A percentile compares a stretch with the other conserved stretches of the same genome.
Evolutionary conservation across 2,113 vertebrate genomes (phyloP).

Genomic region (Thomomys bottae): DNA sequence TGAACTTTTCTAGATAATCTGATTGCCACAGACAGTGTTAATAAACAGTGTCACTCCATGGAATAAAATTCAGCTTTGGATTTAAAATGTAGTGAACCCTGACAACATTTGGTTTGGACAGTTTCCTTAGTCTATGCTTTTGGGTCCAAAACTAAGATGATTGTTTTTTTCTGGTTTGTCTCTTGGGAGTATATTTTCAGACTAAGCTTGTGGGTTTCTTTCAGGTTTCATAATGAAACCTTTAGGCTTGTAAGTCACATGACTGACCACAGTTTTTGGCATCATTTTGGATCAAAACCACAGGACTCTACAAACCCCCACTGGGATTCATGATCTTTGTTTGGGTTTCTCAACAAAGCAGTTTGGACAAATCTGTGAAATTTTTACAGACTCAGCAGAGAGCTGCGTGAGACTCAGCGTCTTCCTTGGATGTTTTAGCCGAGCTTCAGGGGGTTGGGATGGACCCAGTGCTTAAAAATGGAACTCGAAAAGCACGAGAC

Average conservation of each 20-base stretch:
- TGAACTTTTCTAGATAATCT: constrained; percentile 64
- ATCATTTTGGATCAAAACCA: constrained; percentile 70
- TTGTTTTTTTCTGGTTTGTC: constrained; percentile 60
- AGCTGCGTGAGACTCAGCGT: constrained; percentile 69
- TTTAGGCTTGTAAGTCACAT: constrained; percentile 75
- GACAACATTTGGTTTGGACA: constrained; percentile 77
- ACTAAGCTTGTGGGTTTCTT: constrained; percentile 73
- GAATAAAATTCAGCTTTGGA: constrained; percentile 68
- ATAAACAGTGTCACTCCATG: constrained; percentile 72
- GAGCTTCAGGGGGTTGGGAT: constrained; percentile 75
- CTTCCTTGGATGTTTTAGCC: constrained; percentile 64
- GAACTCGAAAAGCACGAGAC: constrained; percentile 77
- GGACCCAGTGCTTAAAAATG: constrained; percentile 76
- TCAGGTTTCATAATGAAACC: constrained; percentile 77
- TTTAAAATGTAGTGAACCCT: constrained; percentile 71
- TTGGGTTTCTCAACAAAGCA: constrained; percentile 76
- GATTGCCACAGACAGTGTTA: constrained; percentile 70
- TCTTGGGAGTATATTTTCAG: constrained; percentile 80
- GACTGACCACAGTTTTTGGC: constrained; percentile 59
- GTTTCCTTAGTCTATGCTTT: constrained; percentile 70
- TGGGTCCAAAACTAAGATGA: constrained; percentile 67
- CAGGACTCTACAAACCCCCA: constrained; percentile 62
- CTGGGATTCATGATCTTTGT: constrained; percentile 71
- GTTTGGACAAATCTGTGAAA: constrained; percentile 72
- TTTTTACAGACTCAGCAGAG: constrained; percentile 80